Percentiles rank a stretch among this genome's conserved stretches.
phyloP scores from a whole-genome alignment of 1,140 invertebrate species.

The Drosophila varians region DNA sequence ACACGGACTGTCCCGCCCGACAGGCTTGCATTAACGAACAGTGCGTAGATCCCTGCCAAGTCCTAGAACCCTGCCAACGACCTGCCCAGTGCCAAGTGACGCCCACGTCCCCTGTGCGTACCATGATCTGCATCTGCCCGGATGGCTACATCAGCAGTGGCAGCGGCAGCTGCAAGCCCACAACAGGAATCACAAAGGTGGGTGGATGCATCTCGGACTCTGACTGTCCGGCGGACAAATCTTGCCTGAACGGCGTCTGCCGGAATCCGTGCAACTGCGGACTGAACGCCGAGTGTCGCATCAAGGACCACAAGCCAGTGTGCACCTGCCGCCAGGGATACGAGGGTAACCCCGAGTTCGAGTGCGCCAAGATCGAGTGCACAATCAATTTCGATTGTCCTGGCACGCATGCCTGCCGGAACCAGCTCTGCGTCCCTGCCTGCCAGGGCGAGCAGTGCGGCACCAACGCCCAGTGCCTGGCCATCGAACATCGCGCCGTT shows the following conservation, averaged over 20 bases:
- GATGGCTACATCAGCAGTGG: conserved; percentile 93
- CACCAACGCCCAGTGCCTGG: conserved; percentile 89
- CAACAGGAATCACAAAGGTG: conserved; percentile 86
- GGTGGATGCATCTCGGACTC: conserved; percentile 90
- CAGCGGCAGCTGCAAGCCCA: conserved; percentile 90
- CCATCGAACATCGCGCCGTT: conserved; percentile 88
- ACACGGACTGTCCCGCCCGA: conserved; percentile 91
- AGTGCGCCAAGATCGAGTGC: conserved; percentile 90
- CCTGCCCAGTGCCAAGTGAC: conserved; percentile 92
- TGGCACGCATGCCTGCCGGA: conserved; percentile 90
- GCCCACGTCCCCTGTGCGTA: conserved; percentile 91
- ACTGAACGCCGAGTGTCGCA: conserved; percentile 90
- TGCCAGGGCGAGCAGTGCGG: conserved; percentile 90
- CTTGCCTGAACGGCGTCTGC: conserved; percentile 92
- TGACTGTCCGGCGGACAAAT: conserved; percentile 89
- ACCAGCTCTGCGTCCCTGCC: conserved; percentile 90
- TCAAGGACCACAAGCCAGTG: conserved; percentile 92
- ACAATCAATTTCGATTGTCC: conserved; percentile 90
- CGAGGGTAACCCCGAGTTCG: conserved; percentile 91
- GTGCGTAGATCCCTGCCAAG: conserved; percentile 92
- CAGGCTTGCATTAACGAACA: conserved; percentile 92
- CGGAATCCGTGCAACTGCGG: conserved; percentile 92
- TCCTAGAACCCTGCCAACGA: conserved; percentile 90
- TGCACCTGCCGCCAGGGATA: conserved; percentile 92
- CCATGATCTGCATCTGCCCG: conserved; percentile 94